These are phyloP conservation scores for Cepphus grylle DNA, from an alignment of 2,113 vertebrate species.

Conservation along the genomic window DNA sequence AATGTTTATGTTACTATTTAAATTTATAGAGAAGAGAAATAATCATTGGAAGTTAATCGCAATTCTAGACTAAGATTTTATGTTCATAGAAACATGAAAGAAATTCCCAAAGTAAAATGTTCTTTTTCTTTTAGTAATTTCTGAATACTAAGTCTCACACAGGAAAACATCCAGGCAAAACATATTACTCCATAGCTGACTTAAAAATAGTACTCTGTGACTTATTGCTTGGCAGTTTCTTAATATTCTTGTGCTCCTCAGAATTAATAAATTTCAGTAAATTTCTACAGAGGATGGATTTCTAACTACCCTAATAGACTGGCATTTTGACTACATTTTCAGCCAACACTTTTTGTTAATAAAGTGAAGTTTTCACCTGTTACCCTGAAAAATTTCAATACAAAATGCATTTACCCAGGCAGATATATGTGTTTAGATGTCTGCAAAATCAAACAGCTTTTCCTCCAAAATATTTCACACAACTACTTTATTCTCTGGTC, in stretches of 20 bases:
- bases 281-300: not conserved
- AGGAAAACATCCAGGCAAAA: not conserved
- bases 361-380: not conserved
- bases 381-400: not conserved
- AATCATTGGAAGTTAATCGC: not conserved
- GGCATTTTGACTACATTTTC: not conserved
- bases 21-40: not conserved
- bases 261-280: not conserved
- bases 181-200: not conserved
- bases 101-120: not conserved
- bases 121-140: not conserved
- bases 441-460: not conserved
- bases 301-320: not conserved
- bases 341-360: not conserved
- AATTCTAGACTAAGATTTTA: not conserved
- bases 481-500: not conserved
- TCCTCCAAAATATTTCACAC: not conserved
- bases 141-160: not conserved
- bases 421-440: not conserved
- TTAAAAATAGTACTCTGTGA: not conserved
- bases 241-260: not conserved
- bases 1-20: not conserved
- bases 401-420: not conserved
- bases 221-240: not conserved
- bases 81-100: not conserved